Conservation (phyloP, 1,140 invertebrate species). For the Meloidogyne floridensis region DNA sequence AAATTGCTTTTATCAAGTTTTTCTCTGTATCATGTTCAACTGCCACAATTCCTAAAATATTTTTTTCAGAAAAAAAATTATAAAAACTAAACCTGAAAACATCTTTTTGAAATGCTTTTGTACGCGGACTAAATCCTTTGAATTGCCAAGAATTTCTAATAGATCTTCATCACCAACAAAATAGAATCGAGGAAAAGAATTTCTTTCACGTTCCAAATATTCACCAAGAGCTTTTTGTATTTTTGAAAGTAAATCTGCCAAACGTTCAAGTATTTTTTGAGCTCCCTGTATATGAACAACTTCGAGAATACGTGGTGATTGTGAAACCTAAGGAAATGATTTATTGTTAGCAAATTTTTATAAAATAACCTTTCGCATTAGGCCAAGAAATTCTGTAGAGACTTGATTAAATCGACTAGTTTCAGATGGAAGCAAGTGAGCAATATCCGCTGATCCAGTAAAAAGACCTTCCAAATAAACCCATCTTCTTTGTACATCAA, state of each 20-base stretch:
- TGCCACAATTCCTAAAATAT: constrained; percentile 96
- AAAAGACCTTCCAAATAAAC: constrained; percentile 99
- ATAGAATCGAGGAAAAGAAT: constrained; percentile 96
- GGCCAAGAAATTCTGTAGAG: constrained; percentile 39
- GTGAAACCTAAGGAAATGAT: constrained; percentile 86
- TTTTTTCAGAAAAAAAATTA: constrained; percentile 99
- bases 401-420: constrained; percentile 41
- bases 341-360: constrained; percentile 73
- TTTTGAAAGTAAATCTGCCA: constrained; percentile 96
- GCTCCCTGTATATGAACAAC: constrained; percentile 90
- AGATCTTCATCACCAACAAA: constrained; percentile 99
- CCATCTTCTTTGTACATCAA: constrained; percentile 98
- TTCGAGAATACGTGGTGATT: constrained; percentile 95
- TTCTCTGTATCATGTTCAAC: constrained; percentile 94
- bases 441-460: constrained; percentile 96
- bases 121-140: constrained; percentile 93
- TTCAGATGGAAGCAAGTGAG: constrained; percentile 83
- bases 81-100: constrained; percentile 94
- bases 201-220: constrained; percentile 94
- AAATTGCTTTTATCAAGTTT: constrained; percentile 75
- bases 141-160: constrained; percentile 98
- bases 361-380: constrained; percentile 72
- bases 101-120: constrained; percentile 99
- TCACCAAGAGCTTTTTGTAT: constrained; percentile 99
- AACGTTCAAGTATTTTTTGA: constrained; percentile 89